These are phyloP conservation scores for Canis aureus DNA, from an alignment of 2,113 vertebrate species.

Conservation along the genomic window DNA sequence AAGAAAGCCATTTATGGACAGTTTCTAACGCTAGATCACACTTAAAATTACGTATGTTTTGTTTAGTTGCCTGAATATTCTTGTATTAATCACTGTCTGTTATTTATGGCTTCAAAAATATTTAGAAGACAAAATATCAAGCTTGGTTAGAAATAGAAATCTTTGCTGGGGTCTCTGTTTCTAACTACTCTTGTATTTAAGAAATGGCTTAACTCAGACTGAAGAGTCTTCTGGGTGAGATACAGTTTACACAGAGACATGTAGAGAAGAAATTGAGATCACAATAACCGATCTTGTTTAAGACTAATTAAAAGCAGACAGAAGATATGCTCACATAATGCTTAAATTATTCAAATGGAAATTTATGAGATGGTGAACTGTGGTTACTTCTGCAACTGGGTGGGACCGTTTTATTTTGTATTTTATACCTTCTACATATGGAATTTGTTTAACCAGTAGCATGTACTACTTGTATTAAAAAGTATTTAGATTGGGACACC, in stretches of 20 bases:
- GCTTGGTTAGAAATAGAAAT: not conserved
- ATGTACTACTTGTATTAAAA: not conserved
- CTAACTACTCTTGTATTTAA: not conserved
- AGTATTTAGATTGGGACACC: not conserved
- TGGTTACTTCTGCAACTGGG: not conserved
- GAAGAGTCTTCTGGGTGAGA: not conserved
- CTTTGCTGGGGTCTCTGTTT: conserved; percentile 5
- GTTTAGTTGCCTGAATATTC: conserved; percentile 33
- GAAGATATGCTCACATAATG: not conserved
- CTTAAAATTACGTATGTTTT: not conserved
- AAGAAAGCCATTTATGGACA: conserved; percentile 25
- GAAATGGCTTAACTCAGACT: not conserved
- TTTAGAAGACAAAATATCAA: conserved; percentile 19
- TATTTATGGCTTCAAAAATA: conserved; percentile 21
- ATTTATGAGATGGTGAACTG: not conserved
- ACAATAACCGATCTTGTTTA: not conserved
- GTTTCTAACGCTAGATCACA: conserved; percentile 25
- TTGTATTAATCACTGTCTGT: not conserved
- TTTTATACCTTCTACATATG: not conserved
- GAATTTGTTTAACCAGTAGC: not conserved
- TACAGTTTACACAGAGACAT: not conserved
- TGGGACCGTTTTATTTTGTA: not conserved
- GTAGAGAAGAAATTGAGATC: not conserved
- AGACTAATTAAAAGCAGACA: not conserved
- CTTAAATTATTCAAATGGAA: conserved; percentile 19